Conservation (phyloP, 2,797 vertebrate genomes). For the Heliangelus exortis region DNA sequence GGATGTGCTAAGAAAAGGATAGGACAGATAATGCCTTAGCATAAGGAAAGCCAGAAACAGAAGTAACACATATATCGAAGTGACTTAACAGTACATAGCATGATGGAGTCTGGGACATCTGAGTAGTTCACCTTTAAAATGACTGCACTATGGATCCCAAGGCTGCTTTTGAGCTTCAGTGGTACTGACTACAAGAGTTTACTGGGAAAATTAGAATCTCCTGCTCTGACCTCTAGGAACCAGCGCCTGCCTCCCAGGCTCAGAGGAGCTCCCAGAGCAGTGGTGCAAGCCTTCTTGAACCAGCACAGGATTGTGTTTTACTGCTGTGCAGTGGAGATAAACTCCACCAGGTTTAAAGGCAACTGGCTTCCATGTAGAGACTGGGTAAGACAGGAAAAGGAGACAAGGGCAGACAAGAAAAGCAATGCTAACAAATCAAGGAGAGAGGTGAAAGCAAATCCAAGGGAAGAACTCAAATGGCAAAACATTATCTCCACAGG, state of each 20-base stretch:
- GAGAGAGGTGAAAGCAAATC: background rate
- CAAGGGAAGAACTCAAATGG: background rate
- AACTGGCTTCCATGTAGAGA: background rate
- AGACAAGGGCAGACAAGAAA: background rate
- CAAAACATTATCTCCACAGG: background rate
- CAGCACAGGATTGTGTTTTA: fast-evolving
- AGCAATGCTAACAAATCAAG: background rate
- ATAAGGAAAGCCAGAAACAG: background rate
- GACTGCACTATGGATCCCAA: background rate
- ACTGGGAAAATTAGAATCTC: background rate
- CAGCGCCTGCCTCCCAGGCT: background rate
- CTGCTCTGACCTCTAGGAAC: background rate
- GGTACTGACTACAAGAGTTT: background rate
- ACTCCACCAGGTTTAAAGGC: background rate
- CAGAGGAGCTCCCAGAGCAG: background rate
- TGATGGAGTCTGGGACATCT: background rate
- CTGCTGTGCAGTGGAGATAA: background rate
- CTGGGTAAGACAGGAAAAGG: background rate
- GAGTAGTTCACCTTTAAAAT: background rate
- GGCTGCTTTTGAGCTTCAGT: background rate
- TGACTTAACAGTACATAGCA: background rate
- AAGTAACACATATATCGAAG: background rate
- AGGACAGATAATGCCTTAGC: background rate
- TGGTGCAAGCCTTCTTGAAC: background rate
- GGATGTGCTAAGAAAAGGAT: background rate